Base-by-base conservation (phyloP, 2,888 invertebrate species). In the Homarus gammarus region DNA sequence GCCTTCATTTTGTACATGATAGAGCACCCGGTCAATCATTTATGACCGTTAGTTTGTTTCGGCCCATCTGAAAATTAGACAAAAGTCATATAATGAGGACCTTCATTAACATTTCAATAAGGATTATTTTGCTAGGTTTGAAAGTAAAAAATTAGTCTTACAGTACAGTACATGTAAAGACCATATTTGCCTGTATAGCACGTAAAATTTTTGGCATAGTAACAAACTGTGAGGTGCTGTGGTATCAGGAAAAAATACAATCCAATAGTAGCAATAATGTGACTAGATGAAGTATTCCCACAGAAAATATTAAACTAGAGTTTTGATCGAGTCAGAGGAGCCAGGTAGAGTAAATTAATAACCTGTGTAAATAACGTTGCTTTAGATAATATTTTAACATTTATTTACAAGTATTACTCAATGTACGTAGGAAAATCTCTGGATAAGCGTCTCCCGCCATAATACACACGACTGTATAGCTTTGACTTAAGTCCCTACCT, bases 401-500 rank as follows among this genome's bases (percentile, higher is more conserved):
- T 86, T 86, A 77, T 86, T 86, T 86, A 86, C 75, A 77, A 85
- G 77, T 68, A 86, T 78, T 86, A 86, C 56, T 78, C 85, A 51
- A 78, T 86, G 85, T 86, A 68, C 22, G 78, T 86, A 86, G 78
- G 68, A 40, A 86, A 64, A 77, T 73, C 73, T 84, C 72, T 51
- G 49, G 73, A 73, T 77, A 61, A 78, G 73, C 61, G 77, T 75
- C 49, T 86, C 85, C 85, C 78, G 64, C 84, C 40, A 61, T 86
- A 77, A 86, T 77, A 86, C 70, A 78, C 73, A 84, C 51, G 75
- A 73, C 51, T 84, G 73, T 84, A 84, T 84, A 84, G 73, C 73
- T 84, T 86, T 78, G 64, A 86, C 64, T 86, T 86, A 64, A 86
- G 78, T 86, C 85, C 85, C 85, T 86, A 86, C 85, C 85, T 86